phyloP scores from a whole-genome alignment of 2,888 invertebrate species.

The Ptychoptera contaminata region DNA sequence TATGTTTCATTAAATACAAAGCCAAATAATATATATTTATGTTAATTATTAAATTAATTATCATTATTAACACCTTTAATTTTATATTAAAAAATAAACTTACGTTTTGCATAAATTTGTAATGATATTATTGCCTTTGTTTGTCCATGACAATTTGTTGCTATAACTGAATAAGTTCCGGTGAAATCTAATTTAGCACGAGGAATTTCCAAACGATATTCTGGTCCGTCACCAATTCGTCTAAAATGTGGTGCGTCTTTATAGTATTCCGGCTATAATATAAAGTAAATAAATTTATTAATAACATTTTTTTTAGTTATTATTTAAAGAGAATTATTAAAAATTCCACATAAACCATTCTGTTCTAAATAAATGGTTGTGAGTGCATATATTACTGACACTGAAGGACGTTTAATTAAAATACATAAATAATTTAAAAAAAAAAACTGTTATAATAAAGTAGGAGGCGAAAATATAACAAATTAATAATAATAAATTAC shows the following conservation, averaged over 20 bases:
- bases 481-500: too few species aligned
- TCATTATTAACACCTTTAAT: not conserved
- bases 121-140: conserved; percentile 74
- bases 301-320: not conserved
- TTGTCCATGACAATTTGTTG: conserved; percentile 68
- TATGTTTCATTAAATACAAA: not conserved
- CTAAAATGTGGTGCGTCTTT: conserved; percentile 72
- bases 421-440: not conserved
- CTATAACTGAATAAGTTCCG: conserved; percentile 72
- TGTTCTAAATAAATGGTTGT: too few species aligned
- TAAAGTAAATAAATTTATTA: conserved; percentile 7
- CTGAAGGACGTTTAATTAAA: not conserved
- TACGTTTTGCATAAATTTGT: conserved; percentile 73
- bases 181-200: conserved; percentile 75
- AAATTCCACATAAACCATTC: too few species aligned
- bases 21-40: not conserved
- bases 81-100: conserved; percentile 12
- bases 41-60: not conserved
- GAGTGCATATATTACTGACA: too few species aligned
- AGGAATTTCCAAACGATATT: conserved; percentile 71
- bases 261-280: conserved; percentile 70
- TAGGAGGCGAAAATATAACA: too few species aligned
- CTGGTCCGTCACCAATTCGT: conserved; percentile 54
- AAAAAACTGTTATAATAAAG: not conserved
- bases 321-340: not conserved